Evolutionary conservation across 2,888 invertebrate genomes (phyloP), one percentile per base, ranked within the genome.

Genomic region (Argyresthia goedartella): DNA sequence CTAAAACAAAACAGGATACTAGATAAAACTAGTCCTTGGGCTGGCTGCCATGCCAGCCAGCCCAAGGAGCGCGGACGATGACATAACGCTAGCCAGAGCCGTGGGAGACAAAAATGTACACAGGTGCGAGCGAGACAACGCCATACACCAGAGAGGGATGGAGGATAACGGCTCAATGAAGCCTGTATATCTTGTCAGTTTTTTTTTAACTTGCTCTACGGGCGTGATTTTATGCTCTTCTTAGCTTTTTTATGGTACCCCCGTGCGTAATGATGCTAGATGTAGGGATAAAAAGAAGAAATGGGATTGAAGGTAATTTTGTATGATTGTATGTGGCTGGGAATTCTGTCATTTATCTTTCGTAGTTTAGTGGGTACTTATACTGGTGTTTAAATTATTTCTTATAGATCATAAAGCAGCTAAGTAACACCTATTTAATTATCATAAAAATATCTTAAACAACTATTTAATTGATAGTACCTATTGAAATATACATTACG

Each of bases 101-200:
- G 55, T 57, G 51, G 33, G 49, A 51, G 54, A 51, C 53, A 53
- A 53, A 53, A 52, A 36, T 35, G 52, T 56, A 58, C 51, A 55
- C 54, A 50, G 33, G 59, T 53, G 58, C 43, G 57, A 63, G 51
- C 48, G 57, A 48, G 62, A 63, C 55, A 35, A 10, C 1, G 46
- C 54, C 25, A 51, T 8, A 43, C 16, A 53, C 43, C 41, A 35
- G 61, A 62, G 35, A 43, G 59, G 53, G 63, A 63, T 43, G 47
- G 49, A 52, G 14, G 54, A 62, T 64, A 63, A 66, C 66, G 63
- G 65, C 60, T 64, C 61, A 66, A 65, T 64, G 62, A 57, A 63
- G 61, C 62, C 60, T 58, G 65, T 66, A 25, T 62, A 57, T 56
- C 56, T 55, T 16, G 16, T 10, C 41, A 11, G 11, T 11, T 41